Conservation (phyloP, 30 jellyfish, hydroid and myxozoan genomes). For the Aurelia aurita region DNA sequence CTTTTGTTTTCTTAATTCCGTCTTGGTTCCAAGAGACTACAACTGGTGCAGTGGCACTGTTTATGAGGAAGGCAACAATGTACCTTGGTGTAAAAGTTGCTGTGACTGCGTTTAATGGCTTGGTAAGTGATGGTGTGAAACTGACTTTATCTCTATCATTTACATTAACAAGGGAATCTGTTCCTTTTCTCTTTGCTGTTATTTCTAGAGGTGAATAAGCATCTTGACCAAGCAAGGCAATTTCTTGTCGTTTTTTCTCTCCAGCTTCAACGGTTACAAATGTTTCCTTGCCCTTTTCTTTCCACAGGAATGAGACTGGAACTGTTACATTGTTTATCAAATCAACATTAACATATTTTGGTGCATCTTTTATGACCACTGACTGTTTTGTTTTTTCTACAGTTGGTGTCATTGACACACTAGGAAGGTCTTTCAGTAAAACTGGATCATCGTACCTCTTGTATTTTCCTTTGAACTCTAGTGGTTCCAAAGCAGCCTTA, state of each 20-base stretch:
- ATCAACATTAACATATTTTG: neutral
- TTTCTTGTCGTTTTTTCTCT: neutral
- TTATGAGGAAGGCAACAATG: neutral
- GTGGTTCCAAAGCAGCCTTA: conserved; percentile 7
- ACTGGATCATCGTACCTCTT: conserved; percentile 21
- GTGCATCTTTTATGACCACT: neutral
- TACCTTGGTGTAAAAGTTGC: neutral
- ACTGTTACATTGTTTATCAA: neutral
- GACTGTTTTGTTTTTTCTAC: neutral
- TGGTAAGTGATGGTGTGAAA: neutral
- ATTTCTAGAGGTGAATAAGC: neutral
- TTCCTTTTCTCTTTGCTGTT: neutral
- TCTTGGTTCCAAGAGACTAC: conserved; percentile 25
- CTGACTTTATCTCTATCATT: neutral
- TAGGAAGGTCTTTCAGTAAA: conserved; percentile 4
- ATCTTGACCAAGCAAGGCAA: neutral
- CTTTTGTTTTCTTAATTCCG: conserved; percentile 9
- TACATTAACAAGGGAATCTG: neutral
- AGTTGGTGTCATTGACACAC: conserved; percentile 13
- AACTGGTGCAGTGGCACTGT: conserved; percentile 18
- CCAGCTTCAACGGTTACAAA: neutral
- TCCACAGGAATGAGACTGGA: neutral
- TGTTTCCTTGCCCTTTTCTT: neutral
- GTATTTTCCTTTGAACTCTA: conserved; percentile 12
- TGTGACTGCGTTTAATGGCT: neutral